Percentiles rank a stretch among this genome's conserved stretches.
phyloP scores from a whole-genome alignment of 2,797 vertebrate genomes.

The Notolabrus celidotus region DNA sequence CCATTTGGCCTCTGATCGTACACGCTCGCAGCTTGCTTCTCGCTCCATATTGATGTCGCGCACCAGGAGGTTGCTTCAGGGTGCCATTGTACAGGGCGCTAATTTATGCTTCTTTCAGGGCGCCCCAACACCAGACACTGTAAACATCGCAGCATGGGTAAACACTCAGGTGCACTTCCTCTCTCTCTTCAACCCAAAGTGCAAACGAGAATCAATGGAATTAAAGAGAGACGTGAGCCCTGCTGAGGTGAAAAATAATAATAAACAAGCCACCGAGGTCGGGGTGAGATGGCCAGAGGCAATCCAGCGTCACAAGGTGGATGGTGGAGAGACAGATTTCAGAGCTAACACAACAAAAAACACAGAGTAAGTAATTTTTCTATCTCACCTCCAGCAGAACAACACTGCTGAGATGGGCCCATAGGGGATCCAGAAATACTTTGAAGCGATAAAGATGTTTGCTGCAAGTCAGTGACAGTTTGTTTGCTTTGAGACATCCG shows the following conservation, averaged over 20 bases:
- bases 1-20: constrained; percentile 82
- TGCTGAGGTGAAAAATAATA: constrained; percentile 36
- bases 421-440: constrained; percentile 70
- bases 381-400: constrained; percentile 56
- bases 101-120: constrained; percentile 84
- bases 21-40: constrained; percentile 82
- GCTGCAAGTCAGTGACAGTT: constrained; percentile 53
- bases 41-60: constrained; percentile 84
- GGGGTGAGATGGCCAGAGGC: constrained; percentile 81
- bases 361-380: constrained; percentile 52
- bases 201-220: constrained; percentile 79
- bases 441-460: constrained; percentile 71
- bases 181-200: constrained; percentile 72
- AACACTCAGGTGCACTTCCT: constrained; percentile 81
- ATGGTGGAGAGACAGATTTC: constrained; percentile 51
- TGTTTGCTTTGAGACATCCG: constrained; percentile 47
- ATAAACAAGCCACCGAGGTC: constrained; percentile 71
- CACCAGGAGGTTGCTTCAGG: constrained; percentile 77
- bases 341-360: constrained; percentile 58
- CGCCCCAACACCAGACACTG: constrained; percentile 69
- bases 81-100: constrained; percentile 77
- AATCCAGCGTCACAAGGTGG: constrained; percentile 44
- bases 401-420: constrained; percentile 42
- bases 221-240: constrained; percentile 67
- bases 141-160: constrained; percentile 77